Percentiles rank a stretch among this genome's conserved stretches.
These are phyloP conservation scores for Heliocidaris erythrogramma DNA, from an alignment of 35 echinoderm and acorn worm genomes.

Conservation along the genomic window DNA sequence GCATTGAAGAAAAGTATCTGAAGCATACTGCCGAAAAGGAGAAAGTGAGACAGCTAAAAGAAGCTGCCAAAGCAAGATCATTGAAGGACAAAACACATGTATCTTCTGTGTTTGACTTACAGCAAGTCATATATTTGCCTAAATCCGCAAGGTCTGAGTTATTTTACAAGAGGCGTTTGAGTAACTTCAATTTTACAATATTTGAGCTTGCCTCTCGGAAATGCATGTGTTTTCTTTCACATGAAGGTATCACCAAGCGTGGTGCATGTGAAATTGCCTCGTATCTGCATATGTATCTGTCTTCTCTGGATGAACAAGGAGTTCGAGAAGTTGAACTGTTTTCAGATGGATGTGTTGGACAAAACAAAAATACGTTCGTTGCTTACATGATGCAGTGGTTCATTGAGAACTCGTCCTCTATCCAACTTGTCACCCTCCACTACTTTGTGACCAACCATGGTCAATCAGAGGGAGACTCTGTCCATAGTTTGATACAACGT, in stretches of 20 bases:
- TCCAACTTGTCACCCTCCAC: conserved; percentile 46
- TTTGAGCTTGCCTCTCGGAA: conserved; percentile 58
- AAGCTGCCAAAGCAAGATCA: no score
- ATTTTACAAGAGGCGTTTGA: conserved; percentile 71
- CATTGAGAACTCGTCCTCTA: conserved; percentile 8
- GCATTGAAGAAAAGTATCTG: neutral
- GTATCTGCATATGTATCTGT: conserved; percentile 39
- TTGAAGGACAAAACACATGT: neutral
- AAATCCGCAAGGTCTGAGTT: conserved; percentile 57
- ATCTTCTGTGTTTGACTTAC: conserved; percentile 58
- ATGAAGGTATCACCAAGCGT: conserved; percentile 55
- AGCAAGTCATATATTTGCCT: conserved; percentile 80
- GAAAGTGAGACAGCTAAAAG: conserved; percentile 33
- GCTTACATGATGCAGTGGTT: conserved; percentile 60
- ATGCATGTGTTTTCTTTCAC: conserved; percentile 60
- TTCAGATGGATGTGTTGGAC: conserved; percentile 68
- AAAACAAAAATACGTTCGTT: conserved; percentile 72
- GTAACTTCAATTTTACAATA: conserved; percentile 81
- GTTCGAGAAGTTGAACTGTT: conserved; percentile 59
- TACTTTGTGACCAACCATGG: conserved; percentile 80
- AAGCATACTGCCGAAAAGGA: neutral
- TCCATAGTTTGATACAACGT: conserved; percentile 72
- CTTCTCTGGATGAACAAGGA: conserved; percentile 33
- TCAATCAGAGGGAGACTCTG: conserved; percentile 68
- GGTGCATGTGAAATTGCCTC: conserved; percentile 66